Base-by-base conservation (phyloP, 2,113 vertebrate genomes). In the Nymphicus hollandicus region DNA sequence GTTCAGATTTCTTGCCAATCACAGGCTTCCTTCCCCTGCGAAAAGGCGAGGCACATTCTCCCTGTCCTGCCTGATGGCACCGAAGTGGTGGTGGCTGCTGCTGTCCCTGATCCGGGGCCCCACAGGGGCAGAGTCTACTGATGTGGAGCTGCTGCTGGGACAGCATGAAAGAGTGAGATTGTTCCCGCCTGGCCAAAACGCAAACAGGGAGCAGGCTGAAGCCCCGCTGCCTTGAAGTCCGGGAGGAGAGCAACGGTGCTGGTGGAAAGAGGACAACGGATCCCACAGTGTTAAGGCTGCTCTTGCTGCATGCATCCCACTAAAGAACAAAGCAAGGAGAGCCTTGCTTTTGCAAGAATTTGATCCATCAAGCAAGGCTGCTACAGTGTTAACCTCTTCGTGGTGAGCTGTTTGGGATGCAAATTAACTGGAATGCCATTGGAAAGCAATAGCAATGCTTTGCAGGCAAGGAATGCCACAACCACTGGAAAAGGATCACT, bases 251-350 rank as follows among this genome's bases (percentile, higher is more conserved):
- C 39, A 60, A 89, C 81, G 64, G 68, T 33, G 56, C 56, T 79
- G 79, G 41, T 88, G 71, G 88, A 81, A 86, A 71, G 50, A 80
- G 46, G 65, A 88, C 72, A 91, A 71, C 74, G 74, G 84, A 82
- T 39, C 69, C 73, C 33, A 46, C 43, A 82, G 83, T 64, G 35
- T 89, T 88, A 72, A 64, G 43, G 73, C 84, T 56, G 77, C 86
- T 89, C 77, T 87, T 86, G 71, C 87, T 90, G 49, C 52, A 70
- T 89, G 69, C 78, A 74, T 95, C 93, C 63, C 16, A 3, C 95
- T 86, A 76, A 89, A 93, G 95, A 96, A 93, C 66, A 95, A 96
- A 97, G 81, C 83, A 88, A 95, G 92, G 94, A 94, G 95, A 96
- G 84, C 14, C 22, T 86, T 85, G 82, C 71, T 91, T 88, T 79